Base-by-base conservation (phyloP, 2,797 vertebrate genomes). In the Enteromius afrohamiltoni region DNA sequence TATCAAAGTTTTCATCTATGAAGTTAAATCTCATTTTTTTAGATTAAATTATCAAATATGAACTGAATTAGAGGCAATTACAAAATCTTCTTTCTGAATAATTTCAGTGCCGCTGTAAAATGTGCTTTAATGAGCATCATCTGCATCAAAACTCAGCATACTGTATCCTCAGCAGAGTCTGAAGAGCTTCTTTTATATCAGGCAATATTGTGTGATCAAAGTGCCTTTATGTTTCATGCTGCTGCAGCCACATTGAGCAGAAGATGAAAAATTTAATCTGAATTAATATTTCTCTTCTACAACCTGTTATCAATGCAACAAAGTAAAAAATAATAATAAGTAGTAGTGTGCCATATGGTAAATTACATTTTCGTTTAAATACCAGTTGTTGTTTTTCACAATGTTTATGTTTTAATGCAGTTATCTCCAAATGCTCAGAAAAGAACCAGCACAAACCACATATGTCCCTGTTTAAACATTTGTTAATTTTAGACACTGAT, bases 121-220 rank as follows among this genome's bases (percentile, higher is more conserved):
- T 84, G 14, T 71, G 26, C 7, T 78, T 78, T 65, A 65, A 84
- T 53, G 67, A 79, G 55, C 37, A 26, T 64, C 34, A 47, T 40
- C 55, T 26, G 45, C 16, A 37, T 55, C 47, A 79, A 69, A 77
- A 80, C 17, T 40, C 34, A 29, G 23, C 69, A 49, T 6, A 31
- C 34, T 16, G 37, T 71, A 58, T 80, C 19, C 37, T 60, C 79
- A 29, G 16, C 16, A 60, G 79, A 71, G 51, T 14, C 19, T 55
- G 16, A 31, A 75, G 55, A 55, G 49, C 11, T 23, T n/a, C 6
- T 34, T 40, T 55, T 55, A 75, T 55, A 37, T 58, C 37, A 60
- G 37, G 13, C 40, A 55, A 45, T 31, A 71, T 9, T 73, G 45
- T 73, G 6, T 60, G 79, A 80, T 80, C 67, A 80, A 71, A 70